phyloP scores from a whole-genome alignment of 2,113 vertebrate species.

The Eretmochelys imbricata region DNA sequence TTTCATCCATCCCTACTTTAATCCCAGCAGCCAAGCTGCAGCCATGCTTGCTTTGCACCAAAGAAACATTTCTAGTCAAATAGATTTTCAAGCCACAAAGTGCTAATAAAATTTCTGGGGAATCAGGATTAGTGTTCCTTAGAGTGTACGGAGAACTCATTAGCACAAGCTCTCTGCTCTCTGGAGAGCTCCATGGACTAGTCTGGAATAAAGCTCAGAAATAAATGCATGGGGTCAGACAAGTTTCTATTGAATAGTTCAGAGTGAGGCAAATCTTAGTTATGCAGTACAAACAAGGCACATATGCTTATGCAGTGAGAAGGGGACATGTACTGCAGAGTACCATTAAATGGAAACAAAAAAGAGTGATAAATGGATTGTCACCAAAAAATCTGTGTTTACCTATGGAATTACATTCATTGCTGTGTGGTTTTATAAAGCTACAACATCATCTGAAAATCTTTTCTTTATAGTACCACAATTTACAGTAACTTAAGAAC shows the following conservation, averaged over 20 bases:
- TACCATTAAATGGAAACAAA: not conserved
- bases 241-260: not conserved
- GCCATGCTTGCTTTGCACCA: not conserved
- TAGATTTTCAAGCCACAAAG: not conserved
- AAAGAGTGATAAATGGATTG: not conserved
- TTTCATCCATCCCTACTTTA: not conserved
- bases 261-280: not conserved
- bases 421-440: not conserved
- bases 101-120: not conserved
- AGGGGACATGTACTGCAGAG: not conserved
- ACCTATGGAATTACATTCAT: not conserved
- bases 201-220: not conserved
- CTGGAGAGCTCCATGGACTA: not conserved
- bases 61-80: not conserved
- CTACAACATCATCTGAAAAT: not conserved
- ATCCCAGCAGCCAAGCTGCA: not conserved
- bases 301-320: not conserved
- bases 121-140: not conserved
- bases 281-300: not conserved
- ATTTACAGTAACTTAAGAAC: not conserved
- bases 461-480: not conserved
- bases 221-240: not conserved
- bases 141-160: not conserved
- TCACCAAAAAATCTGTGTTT: not conserved
- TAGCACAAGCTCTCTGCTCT: not conserved